These are phyloP conservation scores for Noctua comes DNA, from an alignment of 2,888 invertebrate genomes.

Conservation along the genomic window DNA sequence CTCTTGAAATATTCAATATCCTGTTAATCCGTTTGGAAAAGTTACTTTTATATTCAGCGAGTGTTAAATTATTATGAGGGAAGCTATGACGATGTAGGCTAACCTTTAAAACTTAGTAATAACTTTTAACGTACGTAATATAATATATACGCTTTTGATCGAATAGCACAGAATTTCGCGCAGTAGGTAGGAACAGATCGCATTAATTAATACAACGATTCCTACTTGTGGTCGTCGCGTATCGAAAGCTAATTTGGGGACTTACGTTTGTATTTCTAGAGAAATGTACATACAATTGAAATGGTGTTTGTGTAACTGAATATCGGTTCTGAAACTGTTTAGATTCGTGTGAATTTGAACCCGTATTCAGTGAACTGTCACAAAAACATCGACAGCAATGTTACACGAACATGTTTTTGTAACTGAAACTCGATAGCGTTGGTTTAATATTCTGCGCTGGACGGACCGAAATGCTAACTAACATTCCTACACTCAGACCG, in stretches of 20 bases:
- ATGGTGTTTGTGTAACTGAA: slow-evolving; percentile 3
- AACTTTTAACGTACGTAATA: neutral
- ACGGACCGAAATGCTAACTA: slow-evolving; percentile 5
- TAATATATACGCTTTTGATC: no score
- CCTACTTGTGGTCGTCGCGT: neutral
- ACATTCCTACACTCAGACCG: neutral
- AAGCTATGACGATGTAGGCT: slow-evolving; percentile 31
- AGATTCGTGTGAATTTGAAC: slow-evolving; percentile 6
- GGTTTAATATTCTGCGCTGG: slow-evolving; percentile 19
- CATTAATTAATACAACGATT: neutral
- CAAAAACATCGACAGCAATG: neutral
- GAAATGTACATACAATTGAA: neutral
- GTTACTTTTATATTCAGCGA: slow-evolving; percentile 68
- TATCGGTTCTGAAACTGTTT: slow-evolving; percentile 1
- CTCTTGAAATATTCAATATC: slow-evolving; percentile 69
- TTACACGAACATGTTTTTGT: slow-evolving; percentile 28
- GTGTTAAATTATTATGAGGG: slow-evolving; percentile 63
- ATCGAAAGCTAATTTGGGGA: neutral
- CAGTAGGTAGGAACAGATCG: neutral
- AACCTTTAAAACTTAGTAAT: slow-evolving; percentile 42
- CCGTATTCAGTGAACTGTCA: slow-evolving; percentile 8
- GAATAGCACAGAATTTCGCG: no score
- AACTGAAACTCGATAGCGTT: slow-evolving; percentile 1
- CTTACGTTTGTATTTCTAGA: neutral
- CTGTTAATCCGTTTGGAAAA: slow-evolving; percentile 69